Evolutionary conservation across 2,113 vertebrate species (phyloP).

Genomic region (Quiscalus mexicanus): DNA sequence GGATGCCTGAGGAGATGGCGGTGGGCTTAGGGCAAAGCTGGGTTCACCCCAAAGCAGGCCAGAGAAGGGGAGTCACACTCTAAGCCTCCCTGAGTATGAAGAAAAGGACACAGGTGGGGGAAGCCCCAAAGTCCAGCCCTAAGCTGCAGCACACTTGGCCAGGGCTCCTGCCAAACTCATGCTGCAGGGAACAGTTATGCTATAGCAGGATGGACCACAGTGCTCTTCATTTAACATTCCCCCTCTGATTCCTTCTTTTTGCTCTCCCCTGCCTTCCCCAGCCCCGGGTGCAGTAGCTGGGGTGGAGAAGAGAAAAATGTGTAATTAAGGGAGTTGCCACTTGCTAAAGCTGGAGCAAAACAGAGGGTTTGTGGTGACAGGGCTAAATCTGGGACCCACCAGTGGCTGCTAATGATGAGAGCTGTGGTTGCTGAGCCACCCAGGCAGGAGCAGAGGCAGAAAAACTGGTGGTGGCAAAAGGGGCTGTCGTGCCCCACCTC

Average conservation of each 20-base stretch:
- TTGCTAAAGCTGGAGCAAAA: conserved; percentile 60
- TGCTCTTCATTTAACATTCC: not conserved
- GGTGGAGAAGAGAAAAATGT: conserved; percentile 47
- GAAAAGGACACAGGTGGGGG: not conserved
- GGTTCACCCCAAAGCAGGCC: not conserved
- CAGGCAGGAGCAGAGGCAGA: conserved; percentile 34
- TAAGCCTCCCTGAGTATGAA: not conserved
- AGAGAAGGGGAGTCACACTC: not conserved
- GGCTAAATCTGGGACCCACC: conserved; percentile 68
- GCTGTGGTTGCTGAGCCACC: conserved; percentile 51
- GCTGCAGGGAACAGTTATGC: not conserved
- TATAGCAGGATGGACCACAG: not conserved
- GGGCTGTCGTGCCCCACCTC: not conserved
- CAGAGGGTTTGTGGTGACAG: conserved; percentile 59
- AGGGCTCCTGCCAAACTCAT: not conserved
- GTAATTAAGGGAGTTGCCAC: conserved; percentile 70
- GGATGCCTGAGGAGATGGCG: not conserved
- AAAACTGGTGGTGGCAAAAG: conserved; percentile 4
- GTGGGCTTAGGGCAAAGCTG: not conserved
- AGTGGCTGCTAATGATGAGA: conserved; percentile 55
- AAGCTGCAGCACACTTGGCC: not conserved
- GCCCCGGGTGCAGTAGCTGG: not conserved
- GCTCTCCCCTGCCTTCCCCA: not conserved
- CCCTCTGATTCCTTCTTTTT: not conserved
- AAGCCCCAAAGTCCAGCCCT: not conserved